Conservation (phyloP, 2,888 invertebrate genomes). For the Sphecodes monilicornis region DNA sequence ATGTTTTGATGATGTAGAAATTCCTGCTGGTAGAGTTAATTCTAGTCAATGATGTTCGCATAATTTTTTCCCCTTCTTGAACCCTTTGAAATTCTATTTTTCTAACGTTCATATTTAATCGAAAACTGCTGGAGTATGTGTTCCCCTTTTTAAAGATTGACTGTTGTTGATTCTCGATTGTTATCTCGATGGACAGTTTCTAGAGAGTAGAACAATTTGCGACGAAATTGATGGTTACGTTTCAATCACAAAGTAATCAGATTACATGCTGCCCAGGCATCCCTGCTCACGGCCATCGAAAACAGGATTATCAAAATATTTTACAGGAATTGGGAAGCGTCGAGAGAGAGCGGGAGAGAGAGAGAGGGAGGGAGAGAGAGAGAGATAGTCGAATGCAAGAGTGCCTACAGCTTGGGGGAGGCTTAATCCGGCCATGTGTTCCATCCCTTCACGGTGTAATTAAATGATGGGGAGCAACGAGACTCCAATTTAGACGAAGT, state of each 20-base stretch:
- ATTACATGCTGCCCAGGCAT: neutral
- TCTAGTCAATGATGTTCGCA: no score
- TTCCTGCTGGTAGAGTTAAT: no score
- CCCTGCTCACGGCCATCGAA: neutral
- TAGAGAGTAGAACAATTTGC: neutral
- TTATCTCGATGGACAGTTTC: neutral
- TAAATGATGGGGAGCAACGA: conserved; percentile 36
- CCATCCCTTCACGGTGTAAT: conserved; percentile 19
- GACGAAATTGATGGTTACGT: neutral
- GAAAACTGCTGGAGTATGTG: neutral
- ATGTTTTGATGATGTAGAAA: no score
- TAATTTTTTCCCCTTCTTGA: neutral
- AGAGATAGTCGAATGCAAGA: neutral
- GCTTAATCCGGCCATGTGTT: conserved; percentile 1
- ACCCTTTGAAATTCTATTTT: neutral
- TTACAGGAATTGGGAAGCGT: neutral
- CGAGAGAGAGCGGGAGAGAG: neutral
- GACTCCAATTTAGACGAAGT: neutral
- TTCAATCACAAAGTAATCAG: neutral
- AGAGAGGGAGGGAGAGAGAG: neutral
- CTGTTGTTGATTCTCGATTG: neutral
- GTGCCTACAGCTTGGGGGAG: neutral
- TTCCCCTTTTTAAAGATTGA: neutral
- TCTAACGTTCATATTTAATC: neutral
- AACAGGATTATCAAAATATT: conserved; percentile 6